Percentiles rank a stretch among this genome's conserved stretches.
phyloP scores from a whole-genome alignment of 2,797 vertebrate species.

The Tolypeutes matacus region DNA sequence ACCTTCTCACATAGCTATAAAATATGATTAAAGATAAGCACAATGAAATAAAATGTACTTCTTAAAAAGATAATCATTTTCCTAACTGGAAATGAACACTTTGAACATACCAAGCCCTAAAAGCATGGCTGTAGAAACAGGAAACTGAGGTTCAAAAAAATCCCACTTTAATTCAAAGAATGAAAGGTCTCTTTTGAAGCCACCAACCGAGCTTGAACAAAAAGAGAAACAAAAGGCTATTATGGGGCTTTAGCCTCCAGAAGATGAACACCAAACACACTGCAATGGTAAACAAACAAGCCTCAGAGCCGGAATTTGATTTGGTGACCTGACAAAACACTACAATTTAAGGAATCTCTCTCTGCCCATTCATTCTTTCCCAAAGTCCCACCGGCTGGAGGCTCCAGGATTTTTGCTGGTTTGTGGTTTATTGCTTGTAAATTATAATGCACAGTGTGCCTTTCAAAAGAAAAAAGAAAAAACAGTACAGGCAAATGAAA shows the following conservation, averaged over 20 bases:
- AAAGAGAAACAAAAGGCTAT: constrained; percentile 73
- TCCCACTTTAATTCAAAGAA: constrained; percentile 74
- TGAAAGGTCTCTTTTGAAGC: constrained; percentile 67
- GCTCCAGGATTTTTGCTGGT: background rate
- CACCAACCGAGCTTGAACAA: constrained; percentile 65
- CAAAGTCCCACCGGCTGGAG: background rate
- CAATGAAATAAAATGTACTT: constrained; percentile 1
- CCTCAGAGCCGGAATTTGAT: constrained; percentile 25
- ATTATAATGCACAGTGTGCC: background rate
- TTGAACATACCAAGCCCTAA: constrained; percentile 52
- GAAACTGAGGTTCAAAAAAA: constrained; percentile 69
- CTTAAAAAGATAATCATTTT: constrained; percentile 34
- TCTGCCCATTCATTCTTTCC: constrained; percentile 65
- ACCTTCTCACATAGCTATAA: constrained; percentile 3
- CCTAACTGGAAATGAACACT: constrained; percentile 60
- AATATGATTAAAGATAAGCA: constrained; percentile 36
- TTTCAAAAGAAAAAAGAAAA: background rate
- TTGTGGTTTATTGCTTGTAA: constrained; percentile 48
- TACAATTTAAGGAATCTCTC: constrained; percentile 34
- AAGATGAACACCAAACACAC: constrained; percentile 63
- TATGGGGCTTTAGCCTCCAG: constrained; percentile 64
- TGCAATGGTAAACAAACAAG: constrained; percentile 73
- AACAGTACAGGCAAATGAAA: constrained; percentile 41
- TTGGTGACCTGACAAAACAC: constrained; percentile 20
- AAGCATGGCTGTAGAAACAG: constrained; percentile 54